Conservation (phyloP, 2,797 vertebrate genomes). For the Sandelia bainsii region DNA sequence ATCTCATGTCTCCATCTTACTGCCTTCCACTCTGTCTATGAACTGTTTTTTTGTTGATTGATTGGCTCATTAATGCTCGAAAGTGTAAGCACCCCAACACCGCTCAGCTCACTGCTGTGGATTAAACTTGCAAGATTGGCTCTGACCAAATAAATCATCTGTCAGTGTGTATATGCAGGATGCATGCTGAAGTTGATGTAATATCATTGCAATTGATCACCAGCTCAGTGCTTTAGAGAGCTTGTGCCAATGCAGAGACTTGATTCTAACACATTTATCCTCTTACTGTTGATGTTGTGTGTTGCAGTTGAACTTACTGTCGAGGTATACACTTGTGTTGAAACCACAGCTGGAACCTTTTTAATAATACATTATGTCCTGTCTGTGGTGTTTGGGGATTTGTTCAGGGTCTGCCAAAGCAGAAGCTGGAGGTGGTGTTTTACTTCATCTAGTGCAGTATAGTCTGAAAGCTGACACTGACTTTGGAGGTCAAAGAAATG, state of each 20-base stretch:
- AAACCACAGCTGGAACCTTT: constrained; percentile 45
- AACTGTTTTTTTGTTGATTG: constrained; percentile 60
- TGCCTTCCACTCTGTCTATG: constrained; percentile 41
- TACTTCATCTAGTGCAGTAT: constrained; percentile 32
- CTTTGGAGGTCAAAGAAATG: constrained; percentile 48
- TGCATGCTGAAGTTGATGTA: constrained; percentile 53
- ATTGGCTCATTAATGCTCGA: constrained; percentile 73
- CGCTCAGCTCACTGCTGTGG: constrained; percentile 54
- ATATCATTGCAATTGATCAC: constrained; percentile 72
- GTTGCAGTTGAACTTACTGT: constrained; percentile 57
- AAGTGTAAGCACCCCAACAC: constrained; percentile 46
- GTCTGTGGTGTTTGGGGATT: constrained; percentile 14
- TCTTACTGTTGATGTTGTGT: constrained; percentile 41
- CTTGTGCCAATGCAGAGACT: constrained; percentile 30
- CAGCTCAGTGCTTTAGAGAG: constrained; percentile 39
- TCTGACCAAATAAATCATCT: constrained; percentile 69
- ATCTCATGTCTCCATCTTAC: constrained; percentile 44
- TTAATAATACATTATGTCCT: constrained; percentile 52
- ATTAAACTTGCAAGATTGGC: constrained; percentile 58
- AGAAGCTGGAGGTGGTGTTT: constrained; percentile 34
- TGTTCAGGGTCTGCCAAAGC: constrained; percentile 39
- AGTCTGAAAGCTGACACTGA: constrained; percentile 26
- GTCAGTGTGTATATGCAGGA: constrained; percentile 55
- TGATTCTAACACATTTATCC: constrained; percentile 61
- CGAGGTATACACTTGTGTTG: constrained; percentile 39